Percentiles rank a stretch among this genome's conserved stretches.
phyloP scores from a whole-genome alignment of 53 echinoderm and acorn worm genomes.

The Zoroaster sp. region DNA sequence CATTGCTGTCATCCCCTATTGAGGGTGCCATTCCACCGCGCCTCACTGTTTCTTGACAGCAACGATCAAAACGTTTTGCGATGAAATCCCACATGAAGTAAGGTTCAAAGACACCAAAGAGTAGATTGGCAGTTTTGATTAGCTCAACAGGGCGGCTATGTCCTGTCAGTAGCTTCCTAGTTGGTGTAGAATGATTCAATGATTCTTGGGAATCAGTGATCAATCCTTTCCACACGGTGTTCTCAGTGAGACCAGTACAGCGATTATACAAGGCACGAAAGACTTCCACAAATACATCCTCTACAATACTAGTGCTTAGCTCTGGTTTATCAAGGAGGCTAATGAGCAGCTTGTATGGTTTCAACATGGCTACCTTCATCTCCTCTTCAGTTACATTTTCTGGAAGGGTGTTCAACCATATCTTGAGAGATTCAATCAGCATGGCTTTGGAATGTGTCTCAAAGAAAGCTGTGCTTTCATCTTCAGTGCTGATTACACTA shows the following conservation, averaged over 20 bases:
- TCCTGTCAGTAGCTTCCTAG: slow-evolving; percentile 62
- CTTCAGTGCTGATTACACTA: slow-evolving; percentile 81
- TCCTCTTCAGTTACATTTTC: slow-evolving; percentile 50
- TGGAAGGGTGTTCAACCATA: slow-evolving; percentile 77
- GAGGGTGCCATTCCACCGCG: slow-evolving; percentile 52
- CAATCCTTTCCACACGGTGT: neutral
- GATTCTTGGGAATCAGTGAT: slow-evolving; percentile 11
- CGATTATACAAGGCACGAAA: slow-evolving; percentile 89
- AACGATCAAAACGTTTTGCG: slow-evolving; percentile 83
- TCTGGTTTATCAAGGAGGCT: slow-evolving; percentile 97
- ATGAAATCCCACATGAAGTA: slow-evolving; percentile 99
- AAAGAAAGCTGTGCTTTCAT: slow-evolving; percentile 75
- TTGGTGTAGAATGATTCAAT: neutral
- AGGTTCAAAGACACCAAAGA: slow-evolving; percentile 91
- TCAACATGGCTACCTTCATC: slow-evolving; percentile 70
- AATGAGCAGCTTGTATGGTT: slow-evolving; percentile 87
- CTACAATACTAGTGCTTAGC: slow-evolving; percentile 76
- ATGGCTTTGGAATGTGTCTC: slow-evolving; percentile 79
- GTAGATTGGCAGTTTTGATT: slow-evolving; percentile 95
- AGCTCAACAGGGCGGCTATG: slow-evolving; percentile 75
- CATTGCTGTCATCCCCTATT: slow-evolving; percentile 33
- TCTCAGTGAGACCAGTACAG: slow-evolving; percentile 55
- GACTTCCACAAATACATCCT: slow-evolving; percentile 93
- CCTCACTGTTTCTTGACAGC: slow-evolving; percentile 80
- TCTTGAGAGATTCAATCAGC: slow-evolving; percentile 73